Percentiles rank a stretch among this genome's conserved stretches.
Evolutionary conservation across 2,797 vertebrate species (phyloP).

Genomic region (Malacoctenus gilli): DNA sequence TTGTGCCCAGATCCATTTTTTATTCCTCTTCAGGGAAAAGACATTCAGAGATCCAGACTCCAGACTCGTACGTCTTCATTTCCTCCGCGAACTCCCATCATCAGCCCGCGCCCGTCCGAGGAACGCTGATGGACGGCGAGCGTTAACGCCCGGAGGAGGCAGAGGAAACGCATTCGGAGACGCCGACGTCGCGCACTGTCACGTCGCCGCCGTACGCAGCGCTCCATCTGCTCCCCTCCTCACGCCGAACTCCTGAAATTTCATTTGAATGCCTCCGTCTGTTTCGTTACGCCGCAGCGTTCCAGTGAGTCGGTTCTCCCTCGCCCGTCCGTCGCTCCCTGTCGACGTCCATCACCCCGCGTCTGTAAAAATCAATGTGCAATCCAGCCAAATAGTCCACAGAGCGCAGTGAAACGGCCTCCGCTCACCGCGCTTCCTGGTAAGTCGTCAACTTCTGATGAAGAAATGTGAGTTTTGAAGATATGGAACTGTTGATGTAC

Average conservation of each 20-base stretch:
- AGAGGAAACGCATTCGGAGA: slow-evolving; percentile 55
- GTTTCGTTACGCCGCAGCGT: slow-evolving; percentile 25
- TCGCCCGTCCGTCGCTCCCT: slow-evolving; percentile 38
- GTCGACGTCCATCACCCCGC: slow-evolving; percentile 21
- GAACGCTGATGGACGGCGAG: slow-evolving; percentile 70
- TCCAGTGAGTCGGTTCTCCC: slow-evolving; percentile 41
- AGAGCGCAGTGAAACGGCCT: slow-evolving; percentile 2
- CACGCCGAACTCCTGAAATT: slow-evolving; percentile 32
- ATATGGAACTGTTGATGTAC: not conserved
- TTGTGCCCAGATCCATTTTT: slow-evolving; percentile 48
- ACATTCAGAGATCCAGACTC: slow-evolving; percentile 38
- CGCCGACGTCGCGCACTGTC: slow-evolving; percentile 60
- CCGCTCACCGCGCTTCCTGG: slow-evolving; percentile 1
- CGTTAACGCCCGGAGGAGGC: slow-evolving; percentile 68
- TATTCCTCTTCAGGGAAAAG: slow-evolving; percentile 28
- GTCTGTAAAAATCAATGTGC: slow-evolving; percentile 18
- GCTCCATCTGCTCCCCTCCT: slow-evolving; percentile 34
- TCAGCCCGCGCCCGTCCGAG: slow-evolving; percentile 68
- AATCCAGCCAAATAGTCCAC: slow-evolving; percentile 14
- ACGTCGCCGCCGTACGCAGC: slow-evolving; percentile 40
- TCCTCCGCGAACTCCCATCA: slow-evolving; percentile 72
- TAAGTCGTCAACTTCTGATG: not conserved
- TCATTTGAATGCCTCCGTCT: slow-evolving; percentile 41
- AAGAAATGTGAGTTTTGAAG: not conserved
- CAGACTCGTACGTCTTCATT: slow-evolving; percentile 73